A percentile compares a stretch with the other conserved stretches of the same genome.
Evolutionary conservation across 2,797 vertebrate genomes (phyloP).

Genomic region (Caiman crocodilus): DNA sequence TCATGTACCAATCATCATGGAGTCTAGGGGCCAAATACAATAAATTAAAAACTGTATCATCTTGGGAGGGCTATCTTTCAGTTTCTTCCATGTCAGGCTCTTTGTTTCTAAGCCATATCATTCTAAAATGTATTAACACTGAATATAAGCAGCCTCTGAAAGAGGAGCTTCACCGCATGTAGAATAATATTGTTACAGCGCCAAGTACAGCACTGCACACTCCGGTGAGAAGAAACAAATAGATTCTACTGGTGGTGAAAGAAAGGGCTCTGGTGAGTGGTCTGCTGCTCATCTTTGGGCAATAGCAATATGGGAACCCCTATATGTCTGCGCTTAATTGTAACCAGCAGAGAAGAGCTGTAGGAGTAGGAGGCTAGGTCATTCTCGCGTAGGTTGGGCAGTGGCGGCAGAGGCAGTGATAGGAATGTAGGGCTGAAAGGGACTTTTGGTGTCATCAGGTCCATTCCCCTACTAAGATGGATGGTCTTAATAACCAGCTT

Average conservation of each 20-base stretch:
- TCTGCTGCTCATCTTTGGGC: not conserved
- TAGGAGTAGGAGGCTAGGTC: not conserved
- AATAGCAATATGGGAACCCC: not conserved
- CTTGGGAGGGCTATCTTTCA: not conserved
- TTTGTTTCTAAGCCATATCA: not conserved
- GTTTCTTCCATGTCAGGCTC: not conserved
- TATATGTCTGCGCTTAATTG: not conserved
- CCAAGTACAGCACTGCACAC: fast-evolving
- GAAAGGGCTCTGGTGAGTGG: not conserved
- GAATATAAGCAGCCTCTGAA: not conserved
- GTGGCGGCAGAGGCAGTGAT: too few relatives aligned
- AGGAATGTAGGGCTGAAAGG: not conserved
- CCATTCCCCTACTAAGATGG: not conserved
- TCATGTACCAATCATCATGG: not conserved
- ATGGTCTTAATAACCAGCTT: not conserved
- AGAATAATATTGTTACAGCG: not conserved
- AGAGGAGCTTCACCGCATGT: not conserved
- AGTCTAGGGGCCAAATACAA: not conserved
- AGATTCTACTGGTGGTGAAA: not conserved
- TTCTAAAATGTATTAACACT: not conserved
- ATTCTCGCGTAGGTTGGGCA: not conserved
- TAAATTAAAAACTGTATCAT: not conserved
- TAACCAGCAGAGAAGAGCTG: fast-evolving
- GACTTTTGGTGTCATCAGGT: too few relatives aligned
- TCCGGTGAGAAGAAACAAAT: not conserved